Base-by-base conservation (phyloP, 2,113 vertebrate genomes). In the Sceloporus undulatus region DNA sequence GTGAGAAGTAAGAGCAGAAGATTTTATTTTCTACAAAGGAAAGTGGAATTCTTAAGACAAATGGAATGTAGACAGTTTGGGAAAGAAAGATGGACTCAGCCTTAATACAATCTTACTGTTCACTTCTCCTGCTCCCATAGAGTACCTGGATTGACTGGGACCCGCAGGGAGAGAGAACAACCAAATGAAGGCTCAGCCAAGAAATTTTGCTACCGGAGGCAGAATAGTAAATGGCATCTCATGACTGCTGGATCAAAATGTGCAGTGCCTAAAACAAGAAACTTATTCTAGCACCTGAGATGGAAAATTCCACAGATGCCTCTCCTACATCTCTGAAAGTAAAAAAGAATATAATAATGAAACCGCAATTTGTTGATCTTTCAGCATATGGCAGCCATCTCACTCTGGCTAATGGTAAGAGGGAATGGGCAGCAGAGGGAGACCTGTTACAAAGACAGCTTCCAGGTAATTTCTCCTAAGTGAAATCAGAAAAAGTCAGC, bases 391-490 rank as follows among this genome's bases (percentile, higher is more conserved):
- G 59, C 59, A 62, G 59, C 68, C 68, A 29, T 71, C 27, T 29
- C 10, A 29, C 3, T 71, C 68, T 29, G 68, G 25, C 38, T 56
- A 81, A 21, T 65, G 34, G n/a, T 38, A 40, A 81, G 68, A 3
- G 25, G 25, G 27, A 27, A 71, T 11, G 68, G 65, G 40, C 29
- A 74, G 70, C 48, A 84, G n/a, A 38, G 9, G 11, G 6, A 66
- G 81, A 5, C 56, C n/a, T 86, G 16, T 66, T 76, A 59, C 81
- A 70, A 34, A 59, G 82, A 40, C 54, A 34, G 40, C 40, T 34
- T 75, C 62, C 48, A 75, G 34, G 14, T 83, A 83, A 68, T 80
- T 38, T 76, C 40, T 83, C 59, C 59, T 68, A 82, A 68, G 27
- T 11, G 56, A 66, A 48, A 29, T 68, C 68, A 42, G 38, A 2